Percentiles rank a stretch among this genome's conserved stretches.
These are phyloP conservation scores for Oscheius onirici DNA, from an alignment of 2,888 invertebrate species.

Conservation along the genomic window DNA sequence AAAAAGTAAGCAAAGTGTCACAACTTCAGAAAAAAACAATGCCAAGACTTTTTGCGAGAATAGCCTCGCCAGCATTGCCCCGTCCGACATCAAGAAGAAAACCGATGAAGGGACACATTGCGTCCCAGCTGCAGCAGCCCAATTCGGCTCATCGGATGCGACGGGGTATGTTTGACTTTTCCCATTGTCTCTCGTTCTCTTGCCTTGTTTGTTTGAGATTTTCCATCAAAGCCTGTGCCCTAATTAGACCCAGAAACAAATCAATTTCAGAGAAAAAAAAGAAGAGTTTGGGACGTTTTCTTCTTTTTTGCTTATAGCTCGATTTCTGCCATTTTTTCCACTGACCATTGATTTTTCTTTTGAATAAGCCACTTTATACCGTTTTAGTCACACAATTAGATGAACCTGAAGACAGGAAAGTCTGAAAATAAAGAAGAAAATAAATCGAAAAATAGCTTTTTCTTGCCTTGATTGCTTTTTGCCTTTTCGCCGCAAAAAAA, in stretches of 20 bases:
- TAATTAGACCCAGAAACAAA: not conserved
- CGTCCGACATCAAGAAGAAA: slow-evolving; percentile 33
- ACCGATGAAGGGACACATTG: slow-evolving; percentile 17
- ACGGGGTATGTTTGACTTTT: slow-evolving; percentile 12
- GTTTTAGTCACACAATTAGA: too few relatives aligned
- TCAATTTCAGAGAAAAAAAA: not conserved
- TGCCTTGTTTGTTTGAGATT: not conserved
- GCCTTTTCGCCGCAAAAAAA: too few relatives aligned
- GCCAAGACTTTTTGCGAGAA: slow-evolving; percentile 34
- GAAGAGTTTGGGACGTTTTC: not conserved
- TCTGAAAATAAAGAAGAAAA: too few relatives aligned
- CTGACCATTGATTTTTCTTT: too few relatives aligned
- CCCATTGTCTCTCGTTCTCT: not conserved
- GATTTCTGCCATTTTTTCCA: too few relatives aligned
- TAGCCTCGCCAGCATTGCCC: slow-evolving; percentile 36
- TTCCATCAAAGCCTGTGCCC: not conserved
- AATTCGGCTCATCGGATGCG: slow-evolving; percentile 4
- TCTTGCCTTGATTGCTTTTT: too few relatives aligned
- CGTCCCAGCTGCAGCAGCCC: not conserved
- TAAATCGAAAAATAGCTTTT: too few relatives aligned
- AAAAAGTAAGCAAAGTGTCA: too few relatives aligned
- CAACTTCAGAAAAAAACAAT: not conserved
- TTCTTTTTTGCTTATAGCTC: too few relatives aligned
- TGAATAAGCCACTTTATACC: too few relatives aligned
- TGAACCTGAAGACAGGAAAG: too few relatives aligned